A percentile compares a stretch with the other conserved stretches of the same genome.
Conservation (phyloP, 2,797 vertebrate species). For the Clarias fuscus region DNA sequence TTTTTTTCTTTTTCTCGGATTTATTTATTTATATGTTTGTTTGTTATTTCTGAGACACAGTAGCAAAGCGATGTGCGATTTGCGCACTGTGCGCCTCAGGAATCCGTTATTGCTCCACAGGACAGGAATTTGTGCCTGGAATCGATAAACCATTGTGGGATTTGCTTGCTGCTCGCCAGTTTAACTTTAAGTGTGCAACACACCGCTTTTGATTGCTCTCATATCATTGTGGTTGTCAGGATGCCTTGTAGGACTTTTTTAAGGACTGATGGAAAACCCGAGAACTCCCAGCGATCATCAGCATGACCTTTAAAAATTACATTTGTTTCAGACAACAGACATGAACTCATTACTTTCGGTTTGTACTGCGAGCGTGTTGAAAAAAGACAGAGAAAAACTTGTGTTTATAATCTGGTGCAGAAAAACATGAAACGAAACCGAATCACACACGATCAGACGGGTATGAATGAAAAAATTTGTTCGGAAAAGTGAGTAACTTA, state of each 20-base stretch:
- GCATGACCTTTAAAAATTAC: neutral
- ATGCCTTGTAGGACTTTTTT: neutral
- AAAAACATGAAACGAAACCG: neutral
- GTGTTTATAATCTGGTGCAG: neutral
- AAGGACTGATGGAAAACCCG: neutral
- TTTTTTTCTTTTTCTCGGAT: neutral
- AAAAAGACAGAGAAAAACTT: neutral
- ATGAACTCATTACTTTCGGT: neutral
- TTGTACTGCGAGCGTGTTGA: neutral
- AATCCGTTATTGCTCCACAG: conserved; percentile 35
- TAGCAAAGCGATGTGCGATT: conserved; percentile 35
- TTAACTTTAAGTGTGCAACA: conserved; percentile 32
- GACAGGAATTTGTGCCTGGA: conserved; percentile 38
- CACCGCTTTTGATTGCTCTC: neutral
- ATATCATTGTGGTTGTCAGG: neutral
- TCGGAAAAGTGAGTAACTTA: neutral
- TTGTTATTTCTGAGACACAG: neutral
- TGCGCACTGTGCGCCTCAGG: conserved; percentile 34
- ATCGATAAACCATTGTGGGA: conserved; percentile 41
- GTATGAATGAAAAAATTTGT: neutral
- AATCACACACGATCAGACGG: neutral
- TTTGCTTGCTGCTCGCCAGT: conserved; percentile 18
- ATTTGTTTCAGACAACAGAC: neutral
- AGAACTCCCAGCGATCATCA: neutral
- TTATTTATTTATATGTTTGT: conserved; percentile 8